A percentile compares a stretch with the other conserved stretches of the same genome.
Conservation (phyloP, 2,888 invertebrate genomes). For the Rotaria socialis region DNA sequence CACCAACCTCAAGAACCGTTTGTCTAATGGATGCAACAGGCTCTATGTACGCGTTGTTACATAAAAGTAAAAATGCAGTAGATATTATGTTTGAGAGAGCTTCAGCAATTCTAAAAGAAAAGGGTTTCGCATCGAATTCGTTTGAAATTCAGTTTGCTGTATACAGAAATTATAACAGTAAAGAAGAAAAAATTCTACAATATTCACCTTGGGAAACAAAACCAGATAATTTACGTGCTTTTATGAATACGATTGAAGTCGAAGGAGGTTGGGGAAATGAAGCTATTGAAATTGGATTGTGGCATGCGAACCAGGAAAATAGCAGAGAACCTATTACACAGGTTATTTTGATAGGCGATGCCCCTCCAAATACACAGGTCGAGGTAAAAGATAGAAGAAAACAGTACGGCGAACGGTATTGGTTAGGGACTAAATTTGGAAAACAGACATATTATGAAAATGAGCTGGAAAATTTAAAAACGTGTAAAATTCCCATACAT, state of each 20-base stretch:
- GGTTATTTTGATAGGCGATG: not conserved
- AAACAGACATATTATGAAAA: not conserved
- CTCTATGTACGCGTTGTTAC: not conserved
- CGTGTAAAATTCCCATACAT: not conserved
- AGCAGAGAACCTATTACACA: not conserved
- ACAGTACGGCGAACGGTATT: not conserved
- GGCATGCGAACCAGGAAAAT: not conserved
- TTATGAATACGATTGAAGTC: not conserved
- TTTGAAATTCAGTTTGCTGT: not conserved
- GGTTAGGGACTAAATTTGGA: not conserved
- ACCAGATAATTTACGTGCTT: not conserved
- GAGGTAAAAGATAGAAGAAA: not conserved
- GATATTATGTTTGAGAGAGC: not conserved
- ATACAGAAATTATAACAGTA: constrained; percentile 5
- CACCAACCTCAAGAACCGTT: no score
- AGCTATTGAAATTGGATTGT: constrained; percentile 29
- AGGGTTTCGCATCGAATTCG: not conserved
- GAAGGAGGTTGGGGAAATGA: not conserved
- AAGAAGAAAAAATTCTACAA: not conserved
- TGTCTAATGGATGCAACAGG: constrained; percentile 18
- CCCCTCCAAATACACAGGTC: not conserved
- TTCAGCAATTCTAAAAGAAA: not conserved
- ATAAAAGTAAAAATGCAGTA: not conserved
- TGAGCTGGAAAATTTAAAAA: not conserved
- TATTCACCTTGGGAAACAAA: constrained; percentile 1